Conservation (phyloP, 2,797 vertebrate genomes). For the Argya squamiceps region DNA sequence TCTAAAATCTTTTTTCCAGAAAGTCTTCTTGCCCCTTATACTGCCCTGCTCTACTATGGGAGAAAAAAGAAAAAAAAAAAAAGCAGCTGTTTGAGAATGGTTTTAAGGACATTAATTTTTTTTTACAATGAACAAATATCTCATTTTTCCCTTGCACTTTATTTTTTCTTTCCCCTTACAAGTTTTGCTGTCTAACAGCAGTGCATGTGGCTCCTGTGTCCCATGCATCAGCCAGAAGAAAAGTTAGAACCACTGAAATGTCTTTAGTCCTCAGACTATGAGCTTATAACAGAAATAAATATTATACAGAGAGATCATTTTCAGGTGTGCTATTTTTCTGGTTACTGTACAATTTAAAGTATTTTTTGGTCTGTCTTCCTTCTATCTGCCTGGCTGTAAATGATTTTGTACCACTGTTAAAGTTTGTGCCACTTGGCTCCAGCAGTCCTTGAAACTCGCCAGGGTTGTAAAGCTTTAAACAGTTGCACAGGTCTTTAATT, state of each 20-base stretch:
- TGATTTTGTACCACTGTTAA: neutral
- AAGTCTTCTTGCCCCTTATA: neutral
- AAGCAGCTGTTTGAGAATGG: neutral
- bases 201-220: neutral
- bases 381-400: conserved; percentile 33
- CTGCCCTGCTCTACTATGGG: fast-evolving
- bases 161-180: neutral
- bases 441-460: conserved; percentile 81
- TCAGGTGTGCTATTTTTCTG: neutral
- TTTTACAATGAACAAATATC: neutral
- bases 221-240: neutral
- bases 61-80: neutral
- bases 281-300: conserved; percentile 9
- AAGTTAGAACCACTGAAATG: neutral
- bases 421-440: conserved; percentile 79
- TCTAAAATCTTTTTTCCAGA: neutral
- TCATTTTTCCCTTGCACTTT: neutral
- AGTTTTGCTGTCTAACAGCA: neutral
- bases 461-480: conserved; percentile 89
- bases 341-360: neutral
- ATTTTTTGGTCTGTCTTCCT: neutral
- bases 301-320: neutral
- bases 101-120: neutral
- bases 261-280: neutral
- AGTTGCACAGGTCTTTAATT: conserved; percentile 89